Conservation (phyloP, 2,888 invertebrate species). For the Campoplex capitator region DNA sequence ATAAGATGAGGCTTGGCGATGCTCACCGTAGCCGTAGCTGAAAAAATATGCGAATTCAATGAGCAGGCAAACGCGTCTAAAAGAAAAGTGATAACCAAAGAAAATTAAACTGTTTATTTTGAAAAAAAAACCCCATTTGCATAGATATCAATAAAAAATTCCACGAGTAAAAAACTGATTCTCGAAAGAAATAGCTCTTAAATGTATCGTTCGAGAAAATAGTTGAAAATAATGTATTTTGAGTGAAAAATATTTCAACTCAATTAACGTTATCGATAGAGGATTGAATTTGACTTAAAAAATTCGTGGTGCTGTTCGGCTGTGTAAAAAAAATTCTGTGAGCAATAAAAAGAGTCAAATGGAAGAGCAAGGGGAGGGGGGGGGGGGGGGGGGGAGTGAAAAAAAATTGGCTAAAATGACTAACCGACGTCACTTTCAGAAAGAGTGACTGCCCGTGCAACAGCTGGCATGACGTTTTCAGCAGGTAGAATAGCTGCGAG, state of each 20-base stretch:
- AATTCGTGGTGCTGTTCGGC: not conserved
- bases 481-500: constrained; percentile 94
- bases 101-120: too few relatives aligned
- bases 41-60: constrained; percentile 18
- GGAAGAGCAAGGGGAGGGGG: constrained; percentile 8
- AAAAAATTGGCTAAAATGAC: constrained; percentile 55
- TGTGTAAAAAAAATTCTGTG: not conserved
- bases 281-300: not conserved
- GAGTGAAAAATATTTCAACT: too few relatives aligned
- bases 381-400: not conserved
- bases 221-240: too few relatives aligned
- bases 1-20: constrained; percentile 92
- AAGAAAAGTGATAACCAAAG: not conserved
- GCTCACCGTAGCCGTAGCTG: constrained; percentile 89
- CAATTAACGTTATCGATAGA: not conserved
- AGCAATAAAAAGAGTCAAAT: not conserved
- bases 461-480: constrained; percentile 90
- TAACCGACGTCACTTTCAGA: constrained; percentile 95
- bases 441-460: constrained; percentile 94
- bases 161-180: too few relatives aligned
- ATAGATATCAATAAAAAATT: too few relatives aligned
- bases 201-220: too few relatives aligned
- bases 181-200: too few relatives aligned
- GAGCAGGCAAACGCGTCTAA: not conserved
- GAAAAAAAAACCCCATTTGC: too few relatives aligned